Evolutionary conservation across 2,113 vertebrate genomes (phyloP).

Genomic region (Platycercus adscitus): DNA sequence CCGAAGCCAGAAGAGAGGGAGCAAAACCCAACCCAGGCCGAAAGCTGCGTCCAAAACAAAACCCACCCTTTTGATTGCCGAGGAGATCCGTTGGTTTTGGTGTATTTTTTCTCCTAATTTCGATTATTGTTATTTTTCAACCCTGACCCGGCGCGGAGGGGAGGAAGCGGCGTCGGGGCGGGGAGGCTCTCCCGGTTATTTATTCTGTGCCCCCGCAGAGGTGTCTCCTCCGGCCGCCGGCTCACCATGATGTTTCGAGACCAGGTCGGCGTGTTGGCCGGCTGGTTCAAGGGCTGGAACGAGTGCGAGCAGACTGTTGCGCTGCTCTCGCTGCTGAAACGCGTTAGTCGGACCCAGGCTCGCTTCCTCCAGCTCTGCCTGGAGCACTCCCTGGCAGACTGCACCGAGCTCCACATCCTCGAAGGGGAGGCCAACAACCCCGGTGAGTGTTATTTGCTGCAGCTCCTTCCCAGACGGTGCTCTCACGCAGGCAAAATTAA

Average conservation of each 20-base stretch:
- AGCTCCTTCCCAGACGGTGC: neutral
- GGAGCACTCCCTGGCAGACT: slow-evolving; percentile 95
- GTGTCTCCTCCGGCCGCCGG: neutral
- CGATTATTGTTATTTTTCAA: neutral
- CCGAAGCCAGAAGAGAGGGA: slow-evolving; percentile 49
- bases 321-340: slow-evolving; percentile 92
- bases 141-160: neutral
- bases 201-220: slow-evolving; percentile 1
- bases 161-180: neutral
- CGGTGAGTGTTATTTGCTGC: slow-evolving; percentile 78
- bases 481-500: neutral
- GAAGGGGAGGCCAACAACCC: slow-evolving; percentile 97
- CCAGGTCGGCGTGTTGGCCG: slow-evolving; percentile 95
- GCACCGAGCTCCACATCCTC: slow-evolving; percentile 93
- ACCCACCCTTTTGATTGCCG: neutral
- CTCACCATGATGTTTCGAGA: slow-evolving; percentile 99
- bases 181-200: slow-evolving; percentile 38
- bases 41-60: slow-evolving; percentile 18
- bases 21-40: slow-evolving; percentile 31
- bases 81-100: neutral
- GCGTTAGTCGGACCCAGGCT: slow-evolving; percentile 95
- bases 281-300: slow-evolving; percentile 99
- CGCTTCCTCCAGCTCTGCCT: slow-evolving; percentile 98
- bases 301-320: slow-evolving; percentile 99
- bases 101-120: neutral